Percentiles rank a stretch among this genome's conserved stretches.
Evolutionary conservation across 2,113 vertebrate species (phyloP).

Genomic region (Melanostigma gelatinosum): DNA sequence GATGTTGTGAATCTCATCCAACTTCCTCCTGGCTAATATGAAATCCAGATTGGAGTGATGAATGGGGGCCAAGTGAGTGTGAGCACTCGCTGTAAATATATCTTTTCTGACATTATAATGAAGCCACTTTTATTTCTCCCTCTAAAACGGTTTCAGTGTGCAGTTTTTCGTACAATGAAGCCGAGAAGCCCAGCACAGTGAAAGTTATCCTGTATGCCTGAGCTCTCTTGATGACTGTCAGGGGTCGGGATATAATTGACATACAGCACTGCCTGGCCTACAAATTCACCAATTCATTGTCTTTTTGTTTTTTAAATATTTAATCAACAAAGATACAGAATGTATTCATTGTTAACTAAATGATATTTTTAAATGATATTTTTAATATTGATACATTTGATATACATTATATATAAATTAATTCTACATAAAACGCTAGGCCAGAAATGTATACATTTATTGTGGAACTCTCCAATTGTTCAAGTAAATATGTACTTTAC

Average conservation of each 20-base stretch:
- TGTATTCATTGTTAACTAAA: not conserved
- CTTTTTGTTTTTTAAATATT: not conserved
- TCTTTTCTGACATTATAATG: conserved; percentile 45
- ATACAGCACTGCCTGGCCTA: not conserved
- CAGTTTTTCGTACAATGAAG: conserved; percentile 50
- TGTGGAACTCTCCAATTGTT: not conserved
- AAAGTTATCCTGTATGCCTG: conserved; percentile 29
- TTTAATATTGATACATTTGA: not conserved
- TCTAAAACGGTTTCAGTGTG: conserved; percentile 27
- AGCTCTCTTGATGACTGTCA: conserved; percentile 34
- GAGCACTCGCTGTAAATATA: conserved; percentile 59
- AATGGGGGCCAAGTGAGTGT: conserved; percentile 50
- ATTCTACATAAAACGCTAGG: not conserved
- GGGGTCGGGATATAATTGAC: conserved; percentile 33
- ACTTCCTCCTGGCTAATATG: conserved; percentile 65
- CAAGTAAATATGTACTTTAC: not conserved
- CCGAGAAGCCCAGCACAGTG: conserved; percentile 19
- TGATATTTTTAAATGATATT: not conserved
- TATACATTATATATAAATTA: not conserved
- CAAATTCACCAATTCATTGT: not conserved
- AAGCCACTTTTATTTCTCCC: conserved; percentile 46
- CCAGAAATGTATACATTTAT: not conserved
- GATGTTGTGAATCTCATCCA: conserved; percentile 65
- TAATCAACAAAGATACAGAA: not conserved
- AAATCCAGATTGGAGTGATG: conserved; percentile 65